Conservation (phyloP, 2,888 invertebrate genomes). For the Pseudoips prasinana region DNA sequence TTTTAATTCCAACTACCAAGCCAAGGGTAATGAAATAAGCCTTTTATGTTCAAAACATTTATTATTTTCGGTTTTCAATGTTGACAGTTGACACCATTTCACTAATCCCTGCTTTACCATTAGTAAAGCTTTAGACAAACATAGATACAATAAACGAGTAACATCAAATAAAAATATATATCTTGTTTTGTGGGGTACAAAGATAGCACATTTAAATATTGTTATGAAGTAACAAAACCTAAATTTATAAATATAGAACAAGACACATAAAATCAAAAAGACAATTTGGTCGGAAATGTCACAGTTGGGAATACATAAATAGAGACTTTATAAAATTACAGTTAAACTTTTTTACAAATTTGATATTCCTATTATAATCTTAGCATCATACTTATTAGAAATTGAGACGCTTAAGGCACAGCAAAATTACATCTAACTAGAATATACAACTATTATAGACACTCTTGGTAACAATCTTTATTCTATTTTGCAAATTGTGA, state of each 20-base stretch:
- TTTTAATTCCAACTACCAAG: too few relatives aligned
- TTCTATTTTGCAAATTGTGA: slow-evolving; percentile 71
- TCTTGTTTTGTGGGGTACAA: slow-evolving; percentile 29
- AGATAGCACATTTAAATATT: slow-evolving; percentile 21
- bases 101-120: slow-evolving; percentile 51
- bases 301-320: slow-evolving; percentile 51
- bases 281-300: slow-evolving; percentile 50
- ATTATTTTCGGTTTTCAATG: slow-evolving; percentile 56
- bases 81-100: slow-evolving; percentile 56
- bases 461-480: slow-evolving; percentile 72
- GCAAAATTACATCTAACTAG: slow-evolving; percentile 75
- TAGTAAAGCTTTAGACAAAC: slow-evolving; percentile 41
- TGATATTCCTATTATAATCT: slow-evolving; percentile 58
- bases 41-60: slow-evolving; percentile 68
- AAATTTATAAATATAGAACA: slow-evolving; percentile 21
- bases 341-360: slow-evolving; percentile 59
- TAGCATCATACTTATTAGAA: slow-evolving; percentile 68
- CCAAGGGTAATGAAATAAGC: slow-evolving; percentile 5
- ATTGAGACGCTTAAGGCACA: slow-evolving; percentile 82
- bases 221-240: slow-evolving; percentile 25
- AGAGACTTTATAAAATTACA: slow-evolving; percentile 67
- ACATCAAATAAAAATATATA: slow-evolving; percentile 41
- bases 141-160: slow-evolving; percentile 39
- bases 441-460: slow-evolving; percentile 61
- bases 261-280: slow-evolving; percentile 35